phyloP scores from a whole-genome alignment of 1,140 invertebrate species.

The Heliconius nattereri region DNA sequence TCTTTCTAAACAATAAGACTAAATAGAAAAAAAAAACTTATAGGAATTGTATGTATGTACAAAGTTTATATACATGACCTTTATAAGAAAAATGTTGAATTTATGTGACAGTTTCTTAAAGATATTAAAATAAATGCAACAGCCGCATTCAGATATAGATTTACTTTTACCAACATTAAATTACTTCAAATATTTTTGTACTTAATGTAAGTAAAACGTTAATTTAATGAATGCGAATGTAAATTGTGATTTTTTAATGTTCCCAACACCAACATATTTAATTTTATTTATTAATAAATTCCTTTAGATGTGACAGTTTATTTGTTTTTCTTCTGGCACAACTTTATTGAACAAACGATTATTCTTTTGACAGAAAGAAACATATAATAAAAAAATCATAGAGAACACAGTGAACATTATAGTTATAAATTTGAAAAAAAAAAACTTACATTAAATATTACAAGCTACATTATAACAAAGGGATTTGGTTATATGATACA shows the following conservation, averaged over 20 bases:
- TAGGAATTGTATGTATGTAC: background rate
- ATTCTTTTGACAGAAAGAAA: background rate
- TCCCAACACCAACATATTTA: background rate
- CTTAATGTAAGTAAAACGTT: background rate
- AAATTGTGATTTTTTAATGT: background rate
- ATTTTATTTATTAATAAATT: background rate
- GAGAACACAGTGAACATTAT: background rate
- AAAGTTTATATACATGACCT: background rate
- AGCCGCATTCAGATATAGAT: background rate
- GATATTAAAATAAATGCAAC: slow-evolving; percentile 1
- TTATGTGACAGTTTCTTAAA: background rate
- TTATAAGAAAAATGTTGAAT: background rate
- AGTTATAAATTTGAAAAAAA: background rate
- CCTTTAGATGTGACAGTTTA: background rate
- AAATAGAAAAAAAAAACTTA: background rate
- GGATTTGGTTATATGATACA: slow-evolving; percentile 34
- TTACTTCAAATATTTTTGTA: background rate
- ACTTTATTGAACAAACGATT: too few species aligned
- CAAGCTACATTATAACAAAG: slow-evolving; percentile 16
- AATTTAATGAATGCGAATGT: background rate
- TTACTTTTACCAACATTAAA: background rate
- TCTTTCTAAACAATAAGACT: background rate
- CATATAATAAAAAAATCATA: background rate
- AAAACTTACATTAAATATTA: slow-evolving; percentile 19
- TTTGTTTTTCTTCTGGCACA: background rate